Conservation (phyloP, 37 sponge, comb jelly and placozoan genomes). For the Chondrilla cf. caribensis region DNA sequence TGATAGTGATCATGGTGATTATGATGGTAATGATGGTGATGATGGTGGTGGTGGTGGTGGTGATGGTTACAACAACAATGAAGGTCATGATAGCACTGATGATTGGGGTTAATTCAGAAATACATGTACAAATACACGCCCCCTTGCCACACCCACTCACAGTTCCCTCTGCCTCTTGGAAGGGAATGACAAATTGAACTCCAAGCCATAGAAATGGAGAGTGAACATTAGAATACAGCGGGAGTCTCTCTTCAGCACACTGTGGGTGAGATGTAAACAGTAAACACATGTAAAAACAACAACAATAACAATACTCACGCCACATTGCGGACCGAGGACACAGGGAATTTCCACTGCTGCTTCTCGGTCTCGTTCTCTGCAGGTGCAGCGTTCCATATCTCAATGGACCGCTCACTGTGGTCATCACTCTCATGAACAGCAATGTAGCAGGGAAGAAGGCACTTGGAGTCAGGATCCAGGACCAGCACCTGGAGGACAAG, state of each 20-base stretch:
- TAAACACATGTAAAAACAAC: background rate
- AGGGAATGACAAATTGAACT: conserved; percentile 83
- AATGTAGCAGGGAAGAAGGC: conserved; percentile 48
- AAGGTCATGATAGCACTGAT: background rate
- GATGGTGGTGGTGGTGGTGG: background rate
- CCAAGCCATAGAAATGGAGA: conserved; percentile 49
- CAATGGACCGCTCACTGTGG: background rate
- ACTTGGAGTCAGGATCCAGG: conserved; percentile 44
- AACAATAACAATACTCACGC: conserved; percentile 13
- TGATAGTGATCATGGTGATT: no score
- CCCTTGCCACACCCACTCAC: conserved; percentile 27
- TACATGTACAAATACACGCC: no score
- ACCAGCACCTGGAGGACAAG: conserved; percentile 38
- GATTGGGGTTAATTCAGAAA: background rate
- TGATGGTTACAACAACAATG: background rate
- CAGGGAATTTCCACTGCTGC: conserved; percentile 4
- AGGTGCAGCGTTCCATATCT: conserved; percentile 7
- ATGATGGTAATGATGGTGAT: background rate
- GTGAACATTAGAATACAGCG: conserved; percentile 61
- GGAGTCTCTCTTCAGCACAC: conserved; percentile 71
- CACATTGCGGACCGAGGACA: conserved; percentile 5
- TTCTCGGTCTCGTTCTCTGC: background rate
- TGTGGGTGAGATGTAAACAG: background rate
- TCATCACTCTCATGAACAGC: conserved; percentile 45
- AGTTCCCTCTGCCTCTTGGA: conserved; percentile 42